Evolutionary conservation across 2,888 invertebrate species (phyloP).

Genomic region (Lasioglossum marginatum): DNA sequence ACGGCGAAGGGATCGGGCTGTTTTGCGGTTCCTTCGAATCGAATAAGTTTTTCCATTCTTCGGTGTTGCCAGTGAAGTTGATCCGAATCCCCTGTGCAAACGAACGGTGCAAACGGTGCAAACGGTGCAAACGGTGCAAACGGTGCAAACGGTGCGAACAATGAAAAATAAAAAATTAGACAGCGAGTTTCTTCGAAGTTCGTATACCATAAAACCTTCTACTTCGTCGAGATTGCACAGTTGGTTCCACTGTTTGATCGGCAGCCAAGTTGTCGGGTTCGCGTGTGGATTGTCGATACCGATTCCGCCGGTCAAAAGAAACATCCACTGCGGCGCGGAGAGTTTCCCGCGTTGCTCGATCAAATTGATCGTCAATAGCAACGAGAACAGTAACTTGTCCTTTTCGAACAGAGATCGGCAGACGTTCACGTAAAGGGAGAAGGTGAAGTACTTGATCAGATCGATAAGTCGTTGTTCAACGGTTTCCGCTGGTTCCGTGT

Average conservation of each 20-base stretch:
- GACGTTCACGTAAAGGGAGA: slow-evolving; percentile 95
- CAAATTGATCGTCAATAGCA: slow-evolving; percentile 90
- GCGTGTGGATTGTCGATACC: slow-evolving; percentile 90
- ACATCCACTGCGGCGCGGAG: slow-evolving; percentile 91
- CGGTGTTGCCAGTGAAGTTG: slow-evolving; percentile 87
- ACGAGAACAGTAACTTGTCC: slow-evolving; percentile 96
- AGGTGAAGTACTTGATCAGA: slow-evolving; percentile 93
- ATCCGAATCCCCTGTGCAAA: slow-evolving; percentile 87
- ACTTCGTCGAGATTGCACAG: slow-evolving; percentile 88
- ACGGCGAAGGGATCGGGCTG: slow-evolving; percentile 89
- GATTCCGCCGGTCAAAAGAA: slow-evolving; percentile 94
- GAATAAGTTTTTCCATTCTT: slow-evolving; percentile 90
- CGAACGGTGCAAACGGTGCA: too few species aligned
- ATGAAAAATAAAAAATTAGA: background rate
- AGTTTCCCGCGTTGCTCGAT: slow-evolving; percentile 87
- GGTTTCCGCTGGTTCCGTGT: slow-evolving; percentile 93
- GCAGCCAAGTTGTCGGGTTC: slow-evolving; percentile 91
- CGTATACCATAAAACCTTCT: slow-evolving; percentile 85
- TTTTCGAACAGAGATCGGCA: slow-evolving; percentile 97
- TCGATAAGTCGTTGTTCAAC: slow-evolving; percentile 90
- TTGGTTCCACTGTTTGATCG: slow-evolving; percentile 91
- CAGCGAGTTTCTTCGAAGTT: background rate
- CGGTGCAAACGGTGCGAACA: too few species aligned
- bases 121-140: too few species aligned
- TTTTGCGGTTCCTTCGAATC: slow-evolving; percentile 91